These are phyloP conservation scores for Ptiloglossa arizonensis DNA, from an alignment of 1,140 invertebrate genomes.

Conservation along the genomic window DNA sequence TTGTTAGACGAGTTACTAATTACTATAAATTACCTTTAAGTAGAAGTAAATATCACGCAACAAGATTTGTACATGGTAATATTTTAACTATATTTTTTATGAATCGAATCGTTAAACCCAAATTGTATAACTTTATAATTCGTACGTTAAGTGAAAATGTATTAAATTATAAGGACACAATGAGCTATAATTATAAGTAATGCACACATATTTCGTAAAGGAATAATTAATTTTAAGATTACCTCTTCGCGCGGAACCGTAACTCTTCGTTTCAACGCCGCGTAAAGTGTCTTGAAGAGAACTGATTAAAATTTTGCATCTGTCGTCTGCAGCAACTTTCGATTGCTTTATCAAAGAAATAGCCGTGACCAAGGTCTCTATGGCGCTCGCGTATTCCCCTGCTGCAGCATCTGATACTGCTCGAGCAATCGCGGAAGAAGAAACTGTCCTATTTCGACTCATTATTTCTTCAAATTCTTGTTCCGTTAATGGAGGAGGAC, in stretches of 20 bases:
- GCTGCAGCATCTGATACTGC: constrained; percentile 98
- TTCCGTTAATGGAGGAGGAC: constrained; percentile 89
- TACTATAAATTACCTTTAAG: too few relatives aligned
- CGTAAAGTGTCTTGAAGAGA: constrained; percentile 98
- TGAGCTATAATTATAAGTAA: too few relatives aligned
- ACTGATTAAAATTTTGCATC: constrained; percentile 98
- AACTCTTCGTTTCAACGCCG: constrained; percentile 98
- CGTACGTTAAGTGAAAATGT: too few relatives aligned
- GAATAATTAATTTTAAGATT: constrained; percentile 38
- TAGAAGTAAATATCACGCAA: too few relatives aligned
- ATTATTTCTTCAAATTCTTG: constrained; percentile 99
- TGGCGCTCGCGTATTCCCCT: constrained; percentile 98
- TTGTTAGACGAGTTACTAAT: too few relatives aligned
- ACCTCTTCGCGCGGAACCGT: constrained; percentile 88
- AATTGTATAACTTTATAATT: too few relatives aligned
- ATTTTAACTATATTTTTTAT: too few relatives aligned
- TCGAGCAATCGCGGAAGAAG: constrained; percentile 96
- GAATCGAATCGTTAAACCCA: too few relatives aligned
- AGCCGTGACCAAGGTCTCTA: constrained; percentile 98
- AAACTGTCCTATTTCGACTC: constrained; percentile 97
- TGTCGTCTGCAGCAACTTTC: constrained; percentile 96
- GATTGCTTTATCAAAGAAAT: constrained; percentile 99
- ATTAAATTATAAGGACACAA: background rate
- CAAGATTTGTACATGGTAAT: too few relatives aligned
- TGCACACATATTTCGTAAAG: background rate